Conservation (phyloP, 2,797 vertebrate genomes). For the Amniataba percoides region DNA sequence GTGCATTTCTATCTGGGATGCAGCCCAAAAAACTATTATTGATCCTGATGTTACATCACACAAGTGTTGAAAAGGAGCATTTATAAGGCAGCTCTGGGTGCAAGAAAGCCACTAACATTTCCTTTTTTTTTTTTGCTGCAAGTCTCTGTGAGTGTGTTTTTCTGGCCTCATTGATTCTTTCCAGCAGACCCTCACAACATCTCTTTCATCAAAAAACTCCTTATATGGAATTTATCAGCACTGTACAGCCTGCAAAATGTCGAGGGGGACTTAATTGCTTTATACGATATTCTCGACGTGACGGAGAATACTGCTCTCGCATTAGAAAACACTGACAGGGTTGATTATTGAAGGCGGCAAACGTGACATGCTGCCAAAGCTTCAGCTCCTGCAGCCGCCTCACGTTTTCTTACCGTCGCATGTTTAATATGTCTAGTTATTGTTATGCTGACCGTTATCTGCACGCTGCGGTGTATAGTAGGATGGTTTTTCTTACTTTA, state of each 20-base stretch:
- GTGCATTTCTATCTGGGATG: background rate
- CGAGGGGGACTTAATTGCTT: slow-evolving; percentile 16
- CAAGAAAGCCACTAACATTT: background rate
- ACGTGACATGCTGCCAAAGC: background rate
- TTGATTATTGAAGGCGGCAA: background rate
- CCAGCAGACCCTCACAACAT: background rate
- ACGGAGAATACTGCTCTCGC: background rate
- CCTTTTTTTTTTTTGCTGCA: background rate
- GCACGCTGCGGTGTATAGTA: background rate
- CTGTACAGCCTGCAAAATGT: background rate
- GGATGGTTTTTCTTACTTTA: background rate
- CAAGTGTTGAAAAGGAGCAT: background rate
- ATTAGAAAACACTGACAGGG: slow-evolving; percentile 8
- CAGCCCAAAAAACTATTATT: background rate
- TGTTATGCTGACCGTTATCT: background rate
- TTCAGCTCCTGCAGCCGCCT: background rate
- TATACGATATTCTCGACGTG: background rate
- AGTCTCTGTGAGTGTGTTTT: background rate
- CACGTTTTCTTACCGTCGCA: background rate
- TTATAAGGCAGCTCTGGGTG: background rate
- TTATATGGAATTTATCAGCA: slow-evolving; percentile 14
- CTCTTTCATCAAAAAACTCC: slow-evolving; percentile 33
- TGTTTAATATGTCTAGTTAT: background rate
- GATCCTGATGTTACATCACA: slow-evolving; percentile 2
- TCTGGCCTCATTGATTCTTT: slow-evolving; percentile 17